Evolutionary conservation across 2,797 vertebrate species (phyloP).

Genomic region (Steatocranus sp.): DNA sequence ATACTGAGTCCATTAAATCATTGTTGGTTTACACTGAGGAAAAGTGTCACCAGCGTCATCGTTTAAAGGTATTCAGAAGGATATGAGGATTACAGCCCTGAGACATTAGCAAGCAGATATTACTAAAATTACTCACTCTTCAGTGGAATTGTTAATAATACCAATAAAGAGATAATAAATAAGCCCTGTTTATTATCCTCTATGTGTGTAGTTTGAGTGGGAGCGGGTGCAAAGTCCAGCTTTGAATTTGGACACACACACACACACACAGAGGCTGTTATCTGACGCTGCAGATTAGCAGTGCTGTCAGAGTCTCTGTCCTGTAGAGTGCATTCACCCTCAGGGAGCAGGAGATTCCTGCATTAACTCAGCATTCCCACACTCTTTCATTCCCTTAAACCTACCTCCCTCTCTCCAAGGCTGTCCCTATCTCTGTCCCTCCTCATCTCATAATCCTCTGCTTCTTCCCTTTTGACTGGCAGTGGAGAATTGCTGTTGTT

Average conservation of each 20-base stretch:
- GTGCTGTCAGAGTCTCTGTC: conserved; percentile 18
- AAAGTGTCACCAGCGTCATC: neutral
- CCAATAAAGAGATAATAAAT: neutral
- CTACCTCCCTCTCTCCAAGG: neutral
- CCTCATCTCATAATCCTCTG: conserved; percentile 4
- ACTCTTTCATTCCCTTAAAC: conserved; percentile 17
- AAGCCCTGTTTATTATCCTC: neutral
- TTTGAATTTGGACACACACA: neutral
- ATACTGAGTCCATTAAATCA: neutral
- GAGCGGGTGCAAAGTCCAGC: conserved; percentile 17
- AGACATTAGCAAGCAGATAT: neutral
- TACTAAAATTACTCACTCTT: neutral
- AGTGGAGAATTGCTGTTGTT: neutral
- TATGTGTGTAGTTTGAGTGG: neutral
- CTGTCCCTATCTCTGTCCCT: neutral
- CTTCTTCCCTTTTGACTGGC: conserved; percentile 33
- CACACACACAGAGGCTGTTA: conserved; percentile 18
- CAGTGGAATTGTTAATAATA: neutral
- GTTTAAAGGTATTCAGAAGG: neutral
- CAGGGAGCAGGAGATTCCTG: conserved; percentile 33
- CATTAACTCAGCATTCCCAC: conserved; percentile 27
- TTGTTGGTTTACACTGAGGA: neutral
- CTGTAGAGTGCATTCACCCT: conserved; percentile 19
- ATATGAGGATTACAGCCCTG: neutral
- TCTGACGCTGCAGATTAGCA: conserved; percentile 29